Base-by-base conservation (phyloP, 2,113 vertebrate species). In the Sinocyclocheilus rhinocerous region DNA sequence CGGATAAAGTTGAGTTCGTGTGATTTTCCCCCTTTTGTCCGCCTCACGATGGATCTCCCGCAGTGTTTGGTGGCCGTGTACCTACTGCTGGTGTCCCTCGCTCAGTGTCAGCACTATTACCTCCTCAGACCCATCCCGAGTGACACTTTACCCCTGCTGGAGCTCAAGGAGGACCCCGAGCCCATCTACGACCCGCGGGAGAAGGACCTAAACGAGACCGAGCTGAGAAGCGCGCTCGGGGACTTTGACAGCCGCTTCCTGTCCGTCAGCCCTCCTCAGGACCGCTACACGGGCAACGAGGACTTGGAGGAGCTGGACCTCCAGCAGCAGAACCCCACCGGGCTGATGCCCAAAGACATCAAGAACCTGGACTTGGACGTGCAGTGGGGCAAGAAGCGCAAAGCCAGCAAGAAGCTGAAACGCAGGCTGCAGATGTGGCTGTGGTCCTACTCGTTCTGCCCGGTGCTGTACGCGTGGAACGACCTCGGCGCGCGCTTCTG, bases 361-460 rank as follows among this genome's bases (percentile, higher is more conserved):
- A 95, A 96, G 63, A 95, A 96, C 57, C 91, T 98, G 94, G 97
- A 99, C 84, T 97, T 96, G 84, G 97, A 99, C 88, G 93, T 94
- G 75, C 95, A 95, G 92, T 92, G 95, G 92, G 95, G 96, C 89
- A 97, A 96, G 91, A 97, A 96, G 90, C 95, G 96, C 88, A 96
- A 96, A 86, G 95, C 97, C 77, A 97, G 96, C 87, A 97, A 96
- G 94, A 99, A 99, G 89, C 95, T 98, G 90, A 96, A 97, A 91
- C 95, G 97, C 92, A 96, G 97, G 94, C 92, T 99, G 92, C 97
- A 98, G 95, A 96, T 98, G 96, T 99, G 97, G 97, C 96, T 99
- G 89, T 98, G 98, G 97, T 96, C 96, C 75, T 97, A 97, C 93
- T 96, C 97, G 8, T 97, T 96, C 92, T 99, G 98, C 90, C 98